Base-by-base conservation (phyloP, 2,113 vertebrate species). In the Melanostigma gelatinosum region DNA sequence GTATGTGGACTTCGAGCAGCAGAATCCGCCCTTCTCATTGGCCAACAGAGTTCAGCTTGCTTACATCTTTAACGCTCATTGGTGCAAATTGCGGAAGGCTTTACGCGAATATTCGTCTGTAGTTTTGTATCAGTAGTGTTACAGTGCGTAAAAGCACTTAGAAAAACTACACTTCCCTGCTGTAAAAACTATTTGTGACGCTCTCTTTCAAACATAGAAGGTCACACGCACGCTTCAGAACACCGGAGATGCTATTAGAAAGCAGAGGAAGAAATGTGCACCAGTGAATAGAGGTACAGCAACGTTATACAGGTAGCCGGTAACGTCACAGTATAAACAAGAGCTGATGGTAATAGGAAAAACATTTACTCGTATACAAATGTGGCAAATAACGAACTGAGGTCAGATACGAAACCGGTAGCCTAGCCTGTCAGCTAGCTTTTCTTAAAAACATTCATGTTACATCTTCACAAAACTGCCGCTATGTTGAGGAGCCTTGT, bases 111-210 rank as follows among this genome's bases (percentile, higher is more conserved):
- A 75, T 81, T 76, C 40, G 13, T 4, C 3, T 94, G 93, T 94
- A 94, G 93, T 32, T 94, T 89, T 85, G 69, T 69, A 24, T 4
- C 11, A 38, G 57, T 48, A 18, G 24, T 55, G n/a, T 44, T 54
- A 24, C 1, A 1, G 1, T 16, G 0, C 0, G 32, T n/a, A 1
- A 15, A 52, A 5, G 0, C 2, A 3, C 0, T 0, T 9, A 0
- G 6, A 20, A 69, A 18, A 84, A 94, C 93, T 93, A 93, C 93
- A 93, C 27, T 74, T 92, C 91, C 93, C 92, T 50, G 2, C 4
- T 15, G 0, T 9, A 6, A 1, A 16, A 8, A 7, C 0, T 2
- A 2, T 9, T 15, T 18, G 64, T 27, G 1, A 77, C 7, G 24
- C n/a, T 12, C 18, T 32, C 66, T 67, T 79, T 82, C 64, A 80